Conservation (phyloP, 2,797 vertebrate species). For the Onychomys arenicola region DNA sequence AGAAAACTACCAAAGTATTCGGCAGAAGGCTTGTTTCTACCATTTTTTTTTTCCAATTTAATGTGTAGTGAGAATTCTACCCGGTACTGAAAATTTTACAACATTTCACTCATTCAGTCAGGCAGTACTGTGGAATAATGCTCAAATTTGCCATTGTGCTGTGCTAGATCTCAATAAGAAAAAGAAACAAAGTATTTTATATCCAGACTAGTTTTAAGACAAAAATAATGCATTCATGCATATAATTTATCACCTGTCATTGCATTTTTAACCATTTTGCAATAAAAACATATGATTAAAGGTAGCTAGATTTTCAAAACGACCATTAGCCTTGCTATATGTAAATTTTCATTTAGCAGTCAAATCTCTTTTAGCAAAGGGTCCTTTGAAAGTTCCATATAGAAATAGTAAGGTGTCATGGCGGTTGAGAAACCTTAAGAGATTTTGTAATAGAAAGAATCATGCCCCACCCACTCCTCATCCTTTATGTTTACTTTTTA, state of each 20-base stretch:
- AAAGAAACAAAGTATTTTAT: constrained; percentile 46
- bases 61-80: constrained; percentile 36
- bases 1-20: constrained; percentile 60
- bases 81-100: constrained; percentile 48
- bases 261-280: constrained; percentile 38
- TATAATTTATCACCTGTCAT: not conserved
- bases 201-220: not conserved
- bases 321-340: not conserved
- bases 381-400: not conserved
- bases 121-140: not conserved
- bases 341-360: constrained; percentile 42
- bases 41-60: constrained; percentile 45
- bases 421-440: not conserved
- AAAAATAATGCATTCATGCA: constrained; percentile 47
- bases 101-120: constrained; percentile 40
- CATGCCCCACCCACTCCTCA: not conserved
- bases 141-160: not conserved
- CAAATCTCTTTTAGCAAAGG: not conserved
- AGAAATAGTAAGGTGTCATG: not conserved
- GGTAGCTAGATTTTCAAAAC: constrained; percentile 18
- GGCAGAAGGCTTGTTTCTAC: constrained; percentile 48
- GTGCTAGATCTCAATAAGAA: constrained; percentile 42
- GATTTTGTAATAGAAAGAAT: not conserved
- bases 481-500: not conserved
- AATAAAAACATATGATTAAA: constrained; percentile 46